Conservation (phyloP, 2,797 vertebrate species). For the Galagoides demidoff region DNA sequence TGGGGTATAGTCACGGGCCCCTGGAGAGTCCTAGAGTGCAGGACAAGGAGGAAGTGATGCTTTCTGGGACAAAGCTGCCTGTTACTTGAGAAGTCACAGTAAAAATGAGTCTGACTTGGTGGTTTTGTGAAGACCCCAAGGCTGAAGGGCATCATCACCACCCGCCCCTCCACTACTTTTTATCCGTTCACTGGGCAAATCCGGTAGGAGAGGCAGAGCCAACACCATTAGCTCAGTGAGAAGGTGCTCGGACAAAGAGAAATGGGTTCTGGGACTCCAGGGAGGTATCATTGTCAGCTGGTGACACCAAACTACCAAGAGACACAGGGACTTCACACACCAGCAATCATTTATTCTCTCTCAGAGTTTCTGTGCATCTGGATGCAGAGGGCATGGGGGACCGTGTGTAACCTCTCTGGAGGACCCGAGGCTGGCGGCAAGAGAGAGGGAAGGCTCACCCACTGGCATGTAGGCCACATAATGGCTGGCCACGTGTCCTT, state of each 20-base stretch:
- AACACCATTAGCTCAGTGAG: rapidly evolving
- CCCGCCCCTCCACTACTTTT: not conserved
- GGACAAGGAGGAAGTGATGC: not conserved
- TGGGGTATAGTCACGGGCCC: not conserved
- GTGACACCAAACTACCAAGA: not conserved
- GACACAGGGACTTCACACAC: not conserved
- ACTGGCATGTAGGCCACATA: too few species aligned
- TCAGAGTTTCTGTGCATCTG: not conserved
- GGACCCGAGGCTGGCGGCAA: not conserved
- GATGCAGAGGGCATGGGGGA: rapidly evolving
- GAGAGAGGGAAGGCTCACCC: not conserved
- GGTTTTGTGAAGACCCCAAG: not conserved
- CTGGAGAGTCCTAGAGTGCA: rapidly evolving
- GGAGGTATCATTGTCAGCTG: not conserved
- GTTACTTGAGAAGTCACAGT: not conserved
- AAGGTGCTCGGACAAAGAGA: not conserved
- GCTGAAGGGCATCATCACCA: not conserved
- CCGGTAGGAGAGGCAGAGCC: not conserved
- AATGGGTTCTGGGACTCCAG: not conserved
- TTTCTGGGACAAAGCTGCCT: not conserved
- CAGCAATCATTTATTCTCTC: not conserved
- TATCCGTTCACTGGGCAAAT: not conserved
- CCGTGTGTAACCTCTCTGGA: not conserved
- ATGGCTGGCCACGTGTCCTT: not conserved
- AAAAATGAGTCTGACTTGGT: not conserved